Base-by-base conservation (phyloP, 2,888 invertebrate species). In the Drosophila gaucha region DNA sequence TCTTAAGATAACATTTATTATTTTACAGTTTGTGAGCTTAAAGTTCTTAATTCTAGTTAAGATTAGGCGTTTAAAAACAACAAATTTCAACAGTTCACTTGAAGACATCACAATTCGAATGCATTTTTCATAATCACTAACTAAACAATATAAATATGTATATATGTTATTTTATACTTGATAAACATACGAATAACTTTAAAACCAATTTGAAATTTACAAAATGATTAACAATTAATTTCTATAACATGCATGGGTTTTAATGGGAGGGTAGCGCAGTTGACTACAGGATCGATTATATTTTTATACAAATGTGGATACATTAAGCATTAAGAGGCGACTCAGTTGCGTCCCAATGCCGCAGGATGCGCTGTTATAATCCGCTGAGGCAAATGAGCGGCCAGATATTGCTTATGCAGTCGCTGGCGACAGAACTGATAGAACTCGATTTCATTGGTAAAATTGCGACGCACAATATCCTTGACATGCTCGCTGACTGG, bases 341-440 rank as follows among this genome's bases (percentile, higher is more conserved):
- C 51, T 64, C 57, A 71, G 60, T 82, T 76, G 18, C 44, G 77
- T 6, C 6, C 57, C 12, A 57, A 12, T 2, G 22, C 38, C 2
- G 36, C 49, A 14, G 52, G 55, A 43, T 64, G 67, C 28, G 67
- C 76, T 6, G 86, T 79, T 31, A 89, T 76, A 52, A 90, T 87
- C 60, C 82, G 78, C 12, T 91, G 88, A 0, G 90, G 90, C 56
- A 91, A 93, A 87, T 95, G 93, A 1, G 96, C 92, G 0, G 97
- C 97, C 62, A 95, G 92, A 65, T 96, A 94, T 88, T 97, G 97
- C 90, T 95, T 93, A 88, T 97, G 95, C 16, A 97, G 93, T 85
- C 97, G 93, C 89, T 97, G 97, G 80, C 95, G 95, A 90, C 97
- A 97, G 90, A 97, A 97, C 89, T 97, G 96, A 91, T 97, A 97